Evolutionary conservation across 2,113 vertebrate species (phyloP).

Genomic region (Dissostichus mawsoni): DNA sequence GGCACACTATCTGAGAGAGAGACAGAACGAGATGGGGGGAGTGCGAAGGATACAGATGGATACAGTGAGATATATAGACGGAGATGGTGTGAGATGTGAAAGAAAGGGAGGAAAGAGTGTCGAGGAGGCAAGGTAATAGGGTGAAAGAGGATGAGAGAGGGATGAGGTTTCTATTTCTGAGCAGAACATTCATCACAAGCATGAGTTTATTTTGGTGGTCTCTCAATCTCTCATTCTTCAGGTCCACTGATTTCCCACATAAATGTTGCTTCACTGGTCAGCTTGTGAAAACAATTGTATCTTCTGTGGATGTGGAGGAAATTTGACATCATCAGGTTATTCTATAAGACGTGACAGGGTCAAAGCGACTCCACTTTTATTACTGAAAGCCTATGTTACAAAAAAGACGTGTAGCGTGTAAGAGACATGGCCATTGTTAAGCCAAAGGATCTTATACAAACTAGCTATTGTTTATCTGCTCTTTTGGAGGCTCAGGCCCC

Average conservation of each 20-base stretch:
- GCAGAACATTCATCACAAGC: constrained; percentile 73
- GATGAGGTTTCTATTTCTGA: constrained; percentile 79
- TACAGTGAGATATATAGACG: constrained; percentile 57
- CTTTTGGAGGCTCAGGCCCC: too few species aligned
- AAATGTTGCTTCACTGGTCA: not conserved
- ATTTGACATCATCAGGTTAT: not conserved
- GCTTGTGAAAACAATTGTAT: not conserved
- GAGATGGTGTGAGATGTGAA: constrained; percentile 51
- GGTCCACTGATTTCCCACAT: not conserved
- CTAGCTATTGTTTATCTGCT: too few species aligned
- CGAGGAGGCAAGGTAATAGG: constrained; percentile 55
- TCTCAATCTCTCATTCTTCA: constrained; percentile 46
- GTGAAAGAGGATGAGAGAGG: constrained; percentile 65
- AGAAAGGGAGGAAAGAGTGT: constrained; percentile 41
- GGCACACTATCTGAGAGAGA: constrained; percentile 51
- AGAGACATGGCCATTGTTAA: not conserved
- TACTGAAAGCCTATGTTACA: not conserved
- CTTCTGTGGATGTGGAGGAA: constrained; percentile 1
- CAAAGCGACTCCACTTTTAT: not conserved
- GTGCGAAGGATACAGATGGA: constrained; percentile 42
- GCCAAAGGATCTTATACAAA: not conserved
- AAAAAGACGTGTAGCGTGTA: not conserved
- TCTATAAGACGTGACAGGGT: not conserved
- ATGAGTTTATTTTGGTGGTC: constrained; percentile 71
- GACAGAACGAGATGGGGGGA: constrained; percentile 13